These are phyloP conservation scores for Prionailurus viverrinus DNA, from an alignment of 2,113 vertebrate species.

Conservation along the genomic window DNA sequence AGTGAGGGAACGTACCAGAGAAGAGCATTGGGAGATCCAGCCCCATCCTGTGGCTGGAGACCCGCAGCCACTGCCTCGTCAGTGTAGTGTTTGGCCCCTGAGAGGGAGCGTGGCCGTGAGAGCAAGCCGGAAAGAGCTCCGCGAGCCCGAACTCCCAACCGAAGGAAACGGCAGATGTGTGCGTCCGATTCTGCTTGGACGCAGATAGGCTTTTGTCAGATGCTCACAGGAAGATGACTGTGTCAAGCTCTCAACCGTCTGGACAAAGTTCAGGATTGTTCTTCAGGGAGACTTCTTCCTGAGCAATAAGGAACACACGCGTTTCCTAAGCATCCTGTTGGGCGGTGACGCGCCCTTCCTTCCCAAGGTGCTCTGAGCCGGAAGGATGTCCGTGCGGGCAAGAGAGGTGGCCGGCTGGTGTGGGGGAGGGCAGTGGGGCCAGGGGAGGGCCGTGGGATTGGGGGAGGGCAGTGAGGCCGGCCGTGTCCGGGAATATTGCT, in stretches of 20 bases:
- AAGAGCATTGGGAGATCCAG: background rate
- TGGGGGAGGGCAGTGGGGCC: too few relatives aligned
- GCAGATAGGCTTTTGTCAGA: constrained; percentile 67
- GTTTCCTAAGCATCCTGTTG: constrained; percentile 52
- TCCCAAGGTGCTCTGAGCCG: background rate
- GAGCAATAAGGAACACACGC: background rate
- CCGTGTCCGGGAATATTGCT: background rate
- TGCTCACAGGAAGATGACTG: constrained; percentile 80
- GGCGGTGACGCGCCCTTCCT: background rate
- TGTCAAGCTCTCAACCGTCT: constrained; percentile 77
- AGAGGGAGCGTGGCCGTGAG: constrained; percentile 61
- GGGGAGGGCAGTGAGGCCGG: background rate
- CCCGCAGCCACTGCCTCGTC: background rate
- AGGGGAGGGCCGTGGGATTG: background rate
- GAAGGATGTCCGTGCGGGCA: background rate
- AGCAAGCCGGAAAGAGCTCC: constrained; percentile 9
- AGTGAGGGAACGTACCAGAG: background rate
- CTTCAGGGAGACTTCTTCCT: constrained; percentile 46
- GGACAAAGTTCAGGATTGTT: constrained; percentile 75
- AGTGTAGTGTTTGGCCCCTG: background rate
- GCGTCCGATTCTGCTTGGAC: constrained; percentile 70
- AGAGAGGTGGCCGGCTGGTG: background rate
- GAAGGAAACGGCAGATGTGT: constrained; percentile 79
- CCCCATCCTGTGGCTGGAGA: background rate
- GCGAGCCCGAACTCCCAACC: constrained; percentile 77